Evolutionary conservation across 2,797 vertebrate genomes (phyloP), one percentile per base, ranked within the genome.

Genomic region (Gallirallus australis): DNA sequence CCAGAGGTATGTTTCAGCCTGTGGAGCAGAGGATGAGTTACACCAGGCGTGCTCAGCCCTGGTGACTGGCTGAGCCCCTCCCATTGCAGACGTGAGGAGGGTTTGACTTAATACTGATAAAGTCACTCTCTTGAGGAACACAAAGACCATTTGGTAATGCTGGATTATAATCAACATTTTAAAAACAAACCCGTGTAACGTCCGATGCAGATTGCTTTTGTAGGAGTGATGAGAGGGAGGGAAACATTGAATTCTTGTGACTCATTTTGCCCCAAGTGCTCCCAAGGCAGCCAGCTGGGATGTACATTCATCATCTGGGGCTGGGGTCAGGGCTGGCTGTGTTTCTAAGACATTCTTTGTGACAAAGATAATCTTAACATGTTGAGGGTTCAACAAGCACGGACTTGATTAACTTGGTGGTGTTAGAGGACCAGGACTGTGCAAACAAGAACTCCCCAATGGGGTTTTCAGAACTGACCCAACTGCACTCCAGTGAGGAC

Each of bases 271-370:
- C 57, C 75, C 45, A n/a, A 24, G n/a, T 7, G 2, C 70, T 93
- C 40, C 47, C 45, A 52, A 45, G 50, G 61, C 76, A 90, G 63
- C 66, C 73, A n/a, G 31, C 13, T 57, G 91, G 85, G 88, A 65
- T 15, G 33, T 57, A 24, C 12, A 25, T 61, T 68, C 80, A 90
- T 57, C 57, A 31, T 61, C 52, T 48, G 72, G 65, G 40, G 48
- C 40, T 61, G 85, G 71, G 42, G 50, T 71, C 19, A 1, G 39
- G 61, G 33, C 50, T 76, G 93, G 75, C 39, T 84, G 90, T 79
- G 89, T 48, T 76, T 64, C 68, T 68, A 80, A 47, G 40, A 40
- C 89, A 80, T 89, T 91, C 86, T 85, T 93, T 75, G 57, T 54
- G 75, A 82, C 60, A 71, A 64, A 91, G 90, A 48, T 47, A 66